These are phyloP conservation scores for Tridacna crocea DNA, from an alignment of 2,888 invertebrate genomes.

Conservation along the genomic window DNA sequence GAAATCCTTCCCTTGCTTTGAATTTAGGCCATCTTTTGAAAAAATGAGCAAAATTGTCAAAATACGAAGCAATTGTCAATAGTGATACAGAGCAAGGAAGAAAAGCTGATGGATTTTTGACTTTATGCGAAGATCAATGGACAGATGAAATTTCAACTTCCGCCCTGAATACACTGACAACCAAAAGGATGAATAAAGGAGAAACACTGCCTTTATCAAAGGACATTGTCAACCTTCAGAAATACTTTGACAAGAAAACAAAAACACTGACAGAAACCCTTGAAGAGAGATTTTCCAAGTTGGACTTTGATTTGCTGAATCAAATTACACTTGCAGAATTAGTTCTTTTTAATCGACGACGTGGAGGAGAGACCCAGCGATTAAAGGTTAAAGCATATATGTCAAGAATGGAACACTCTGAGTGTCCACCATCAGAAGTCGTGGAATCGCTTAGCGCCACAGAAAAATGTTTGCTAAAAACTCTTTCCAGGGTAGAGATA, in stretches of 20 bases:
- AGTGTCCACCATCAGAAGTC: conserved; percentile 1
- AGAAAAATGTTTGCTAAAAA: conserved; percentile 19
- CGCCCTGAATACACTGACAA: conserved; percentile 31
- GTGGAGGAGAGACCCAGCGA: conserved; percentile 37
- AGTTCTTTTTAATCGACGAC: conserved; percentile 32
- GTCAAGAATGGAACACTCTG: background rate
- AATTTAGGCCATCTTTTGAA: conserved; percentile 45
- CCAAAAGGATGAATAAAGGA: conserved; percentile 29
- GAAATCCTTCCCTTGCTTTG: conserved; percentile 44
- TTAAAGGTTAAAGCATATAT: conserved; percentile 18
- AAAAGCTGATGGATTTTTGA: conserved; percentile 29
- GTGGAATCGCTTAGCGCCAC: background rate
- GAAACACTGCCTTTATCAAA: conserved; percentile 26
- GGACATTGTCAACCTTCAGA: conserved; percentile 27
- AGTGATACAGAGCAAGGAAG: conserved; percentile 14
- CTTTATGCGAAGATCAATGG: conserved; percentile 30
- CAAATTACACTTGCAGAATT: conserved; percentile 26
- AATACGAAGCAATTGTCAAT: conserved; percentile 28
- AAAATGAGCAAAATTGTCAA: conserved; percentile 38
- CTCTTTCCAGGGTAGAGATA: conserved; percentile 39
- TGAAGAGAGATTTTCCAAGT: conserved; percentile 18
- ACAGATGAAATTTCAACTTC: conserved; percentile 31
- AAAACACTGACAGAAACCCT: background rate
- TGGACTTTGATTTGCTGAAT: conserved; percentile 30
- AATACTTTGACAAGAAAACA: conserved; percentile 27